Conservation (phyloP, 2,888 invertebrate genomes). For the Melanotus villosus region DNA sequence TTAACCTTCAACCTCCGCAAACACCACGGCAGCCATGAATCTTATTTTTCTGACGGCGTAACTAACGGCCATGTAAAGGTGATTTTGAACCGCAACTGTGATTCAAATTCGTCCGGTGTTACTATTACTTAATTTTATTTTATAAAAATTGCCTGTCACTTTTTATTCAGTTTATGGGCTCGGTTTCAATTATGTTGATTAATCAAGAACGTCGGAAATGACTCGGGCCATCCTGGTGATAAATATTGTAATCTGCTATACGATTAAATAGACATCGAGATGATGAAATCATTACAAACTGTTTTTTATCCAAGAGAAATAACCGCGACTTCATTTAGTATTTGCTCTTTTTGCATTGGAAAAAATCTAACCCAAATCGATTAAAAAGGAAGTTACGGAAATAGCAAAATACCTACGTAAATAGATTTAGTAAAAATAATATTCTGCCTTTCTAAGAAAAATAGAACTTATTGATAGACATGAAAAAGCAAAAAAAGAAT, state of each 20-base stretch:
- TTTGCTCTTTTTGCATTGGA: too few relatives aligned
- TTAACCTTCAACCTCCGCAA: constrained; percentile 26
- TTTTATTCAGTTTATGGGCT: neutral
- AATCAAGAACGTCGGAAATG: constrained; percentile 16
- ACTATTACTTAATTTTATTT: constrained; percentile 12
- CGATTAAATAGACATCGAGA: neutral
- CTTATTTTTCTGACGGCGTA: constrained; percentile 2
- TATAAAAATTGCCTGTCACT: constrained; percentile 5
- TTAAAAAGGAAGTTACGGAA: too few relatives aligned
- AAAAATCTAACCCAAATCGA: too few relatives aligned
- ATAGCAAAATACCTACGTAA: too few relatives aligned
- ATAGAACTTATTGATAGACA: too few relatives aligned
- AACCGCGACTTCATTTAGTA: too few relatives aligned
- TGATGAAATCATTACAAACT: neutral
- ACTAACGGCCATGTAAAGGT: neutral
- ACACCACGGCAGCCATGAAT: constrained; percentile 15
- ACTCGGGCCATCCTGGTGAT: neutral
- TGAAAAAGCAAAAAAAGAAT: too few relatives aligned
- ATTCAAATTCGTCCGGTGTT: neutral
- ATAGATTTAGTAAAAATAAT: too few relatives aligned
- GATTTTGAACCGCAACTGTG: neutral
- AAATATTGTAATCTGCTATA: neutral
- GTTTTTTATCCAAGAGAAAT: too few relatives aligned
- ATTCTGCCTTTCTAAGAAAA: too few relatives aligned
- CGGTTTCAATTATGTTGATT: constrained; percentile 10